Evolutionary conservation across 2,888 invertebrate genomes (phyloP).

Genomic region (Ceramica pisi): DNA sequence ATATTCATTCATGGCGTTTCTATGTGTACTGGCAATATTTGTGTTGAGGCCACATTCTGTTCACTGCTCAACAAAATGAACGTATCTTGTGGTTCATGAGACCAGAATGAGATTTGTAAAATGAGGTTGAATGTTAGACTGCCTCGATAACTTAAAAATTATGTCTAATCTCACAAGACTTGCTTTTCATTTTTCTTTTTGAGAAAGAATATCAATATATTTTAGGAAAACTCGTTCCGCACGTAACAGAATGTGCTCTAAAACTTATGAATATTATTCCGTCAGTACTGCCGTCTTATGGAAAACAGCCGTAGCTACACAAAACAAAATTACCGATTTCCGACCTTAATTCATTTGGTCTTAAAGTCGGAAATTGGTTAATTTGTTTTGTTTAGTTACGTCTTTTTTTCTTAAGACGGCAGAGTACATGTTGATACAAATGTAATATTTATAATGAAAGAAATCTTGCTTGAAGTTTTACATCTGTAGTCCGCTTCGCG

Average conservation of each 20-base stretch:
- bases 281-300: too few relatives aligned
- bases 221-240: slow-evolving; percentile 9
- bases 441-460: slow-evolving; percentile 31
- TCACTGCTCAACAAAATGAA: not conserved
- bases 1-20: not conserved
- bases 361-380: too few relatives aligned
- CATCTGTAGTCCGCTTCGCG: slow-evolving; percentile 34
- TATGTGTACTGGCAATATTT: slow-evolving; percentile 42
- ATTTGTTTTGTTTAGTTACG: too few relatives aligned
- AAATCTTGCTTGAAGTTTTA: slow-evolving; percentile 34
- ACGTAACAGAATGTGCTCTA: not conserved
- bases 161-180: too few relatives aligned
- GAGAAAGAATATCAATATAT: too few relatives aligned
- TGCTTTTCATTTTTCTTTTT: too few relatives aligned
- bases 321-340: too few relatives aligned
- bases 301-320: too few relatives aligned
- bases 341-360: too few relatives aligned
- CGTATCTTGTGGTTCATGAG: not conserved
- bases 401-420: too few relatives aligned
- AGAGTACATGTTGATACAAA: slow-evolving; percentile 34
- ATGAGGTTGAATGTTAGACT: not conserved
- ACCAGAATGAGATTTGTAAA: not conserved
- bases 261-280: slow-evolving; percentile 12
- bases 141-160: not conserved
- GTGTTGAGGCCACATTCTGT: not conserved